Evolutionary conservation across 2,113 vertebrate genomes (phyloP).

Genomic region (Chrysemys picta): DNA sequence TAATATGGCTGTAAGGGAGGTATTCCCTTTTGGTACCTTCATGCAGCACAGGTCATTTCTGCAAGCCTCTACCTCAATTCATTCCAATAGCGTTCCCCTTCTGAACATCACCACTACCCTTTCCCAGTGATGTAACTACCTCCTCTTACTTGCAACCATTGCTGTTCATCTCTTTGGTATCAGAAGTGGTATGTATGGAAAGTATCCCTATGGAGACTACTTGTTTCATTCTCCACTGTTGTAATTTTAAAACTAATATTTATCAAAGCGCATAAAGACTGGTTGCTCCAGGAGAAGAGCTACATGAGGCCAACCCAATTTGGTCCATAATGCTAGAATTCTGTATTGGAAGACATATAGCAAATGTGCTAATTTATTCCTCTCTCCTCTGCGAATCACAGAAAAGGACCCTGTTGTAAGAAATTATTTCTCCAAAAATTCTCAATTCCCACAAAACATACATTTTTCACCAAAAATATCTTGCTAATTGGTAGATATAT

Average conservation of each 20-base stretch:
- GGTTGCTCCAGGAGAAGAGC: background rate
- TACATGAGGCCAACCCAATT: background rate
- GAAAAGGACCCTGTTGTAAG: background rate
- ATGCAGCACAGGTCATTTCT: background rate
- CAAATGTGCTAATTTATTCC: background rate
- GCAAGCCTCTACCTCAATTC: background rate
- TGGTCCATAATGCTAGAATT: background rate
- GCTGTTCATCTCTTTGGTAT: fast-evolving
- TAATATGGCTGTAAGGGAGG: background rate
- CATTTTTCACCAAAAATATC: background rate
- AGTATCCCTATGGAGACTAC: background rate
- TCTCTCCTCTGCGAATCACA: background rate
- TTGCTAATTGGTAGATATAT: background rate
- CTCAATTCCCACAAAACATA: fast-evolving
- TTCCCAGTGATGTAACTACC: background rate
- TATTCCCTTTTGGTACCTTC: background rate
- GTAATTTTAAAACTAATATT: background rate
- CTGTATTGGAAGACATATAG: fast-evolving
- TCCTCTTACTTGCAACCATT: background rate
- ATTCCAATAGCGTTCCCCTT: background rate
- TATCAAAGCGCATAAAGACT: background rate
- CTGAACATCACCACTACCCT: background rate
- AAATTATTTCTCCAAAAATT: background rate
- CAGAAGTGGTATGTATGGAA: fast-evolving
- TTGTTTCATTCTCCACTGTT: background rate